Percentiles rank a stretch among this genome's conserved stretches.
phyloP scores from a whole-genome alignment of 2,113 vertebrate species.

The Chunga burmeisteri region DNA sequence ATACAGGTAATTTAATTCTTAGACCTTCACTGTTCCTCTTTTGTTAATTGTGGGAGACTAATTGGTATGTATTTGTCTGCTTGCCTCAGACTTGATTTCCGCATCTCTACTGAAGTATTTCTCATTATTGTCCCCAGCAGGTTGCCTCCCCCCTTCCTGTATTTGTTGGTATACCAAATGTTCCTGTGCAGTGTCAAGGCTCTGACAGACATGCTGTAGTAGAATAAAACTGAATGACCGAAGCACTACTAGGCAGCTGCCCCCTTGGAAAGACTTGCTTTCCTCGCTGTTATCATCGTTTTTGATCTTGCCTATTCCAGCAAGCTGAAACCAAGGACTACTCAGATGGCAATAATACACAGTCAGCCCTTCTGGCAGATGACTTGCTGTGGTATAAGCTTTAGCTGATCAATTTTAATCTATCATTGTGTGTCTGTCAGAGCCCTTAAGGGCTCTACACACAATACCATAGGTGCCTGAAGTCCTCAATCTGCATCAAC shows the following conservation, averaged over 20 bases:
- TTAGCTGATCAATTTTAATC: not conserved
- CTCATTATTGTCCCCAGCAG: conserved; percentile 45
- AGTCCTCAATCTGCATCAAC: not conserved
- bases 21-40: not conserved
- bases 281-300: not conserved
- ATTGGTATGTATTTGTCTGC: conserved; percentile 43
- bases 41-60: conserved; percentile 27
- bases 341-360: not conserved
- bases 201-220: not conserved
- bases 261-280: not conserved
- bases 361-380: not conserved
- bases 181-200: not conserved
- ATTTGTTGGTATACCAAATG: conserved; percentile 20
- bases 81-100: conserved; percentile 31
- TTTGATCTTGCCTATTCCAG: not conserved
- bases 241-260: not conserved
- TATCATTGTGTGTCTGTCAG: not conserved
- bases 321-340: not conserved
- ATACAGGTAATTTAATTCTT: conserved; percentile 27
- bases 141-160: conserved; percentile 51
- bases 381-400: not conserved
- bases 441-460: not conserved
- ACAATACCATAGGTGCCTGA: not conserved
- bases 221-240: not conserved
- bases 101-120: conserved; percentile 29